Evolutionary conservation across 2,113 vertebrate genomes (phyloP), one percentile per base, ranked within the genome.

Genomic region (Oncorhynchus masou): DNA sequence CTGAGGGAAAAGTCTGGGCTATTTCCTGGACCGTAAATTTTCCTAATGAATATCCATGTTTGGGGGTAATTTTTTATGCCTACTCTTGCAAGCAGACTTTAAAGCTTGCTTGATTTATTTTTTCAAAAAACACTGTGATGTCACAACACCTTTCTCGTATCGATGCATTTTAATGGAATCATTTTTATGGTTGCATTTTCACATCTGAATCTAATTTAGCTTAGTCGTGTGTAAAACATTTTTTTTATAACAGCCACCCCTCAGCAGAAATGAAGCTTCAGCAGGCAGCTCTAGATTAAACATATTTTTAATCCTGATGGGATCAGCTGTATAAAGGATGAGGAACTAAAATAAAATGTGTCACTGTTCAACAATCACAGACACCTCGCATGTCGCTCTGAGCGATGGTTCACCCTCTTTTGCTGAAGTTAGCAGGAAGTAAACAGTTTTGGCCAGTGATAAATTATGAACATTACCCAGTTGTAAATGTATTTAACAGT

Each of bases 11-110:
- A 78, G 85, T 86, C 85, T 79, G 73, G 73, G 80, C 68, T 54
- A 76, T 90, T 79, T 81, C 75, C 77, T 78, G n/a, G 68, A 83
- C 60, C 66, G 64, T 85, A 80, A 77, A 86, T 86, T 81, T 20
- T 75, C 39, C 64, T 75, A 76, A 83, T 82, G 74, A 71, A 80
- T 70, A 71, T 64, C 22, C 24, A 74, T 27, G 27, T 82, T 79
- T 75, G 73, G 16, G n/a, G 65, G 12, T 71, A 64, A 73, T 76
- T 83, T 64, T 74, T 70, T 70, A 78, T 27, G 27, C 70, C 27
- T 62, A 71, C 68, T 45, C 54, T 76, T 68, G 48, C 20, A 48
- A 29, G 11, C 73, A 16, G 19, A 49, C 59, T 25, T 57, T 48
- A 48, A 57, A 72, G 76, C 76, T 60, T 62, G 69, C 27, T 34